Evolutionary conservation across 2,888 invertebrate genomes (phyloP).

Genomic region (Watsonalla cultraria): DNA sequence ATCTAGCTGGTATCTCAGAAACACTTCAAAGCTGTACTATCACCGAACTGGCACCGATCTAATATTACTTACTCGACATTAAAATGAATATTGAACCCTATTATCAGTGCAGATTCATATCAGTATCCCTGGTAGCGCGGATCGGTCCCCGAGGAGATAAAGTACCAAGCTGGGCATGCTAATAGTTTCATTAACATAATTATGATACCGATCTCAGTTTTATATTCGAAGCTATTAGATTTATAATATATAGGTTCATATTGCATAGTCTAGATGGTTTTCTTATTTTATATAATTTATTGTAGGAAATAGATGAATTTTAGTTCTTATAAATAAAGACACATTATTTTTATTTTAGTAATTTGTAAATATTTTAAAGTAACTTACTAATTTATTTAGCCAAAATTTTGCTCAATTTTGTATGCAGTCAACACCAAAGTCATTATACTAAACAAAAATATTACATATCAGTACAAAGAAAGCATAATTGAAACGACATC

Average conservation of each 20-base stretch:
- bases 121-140: not conserved
- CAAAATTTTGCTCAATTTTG: conserved; percentile 77
- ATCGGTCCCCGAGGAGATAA: not conserved
- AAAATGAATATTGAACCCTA: not conserved
- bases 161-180: not conserved
- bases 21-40: not conserved
- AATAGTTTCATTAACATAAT: conserved; percentile 41
- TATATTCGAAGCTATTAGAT: conserved; percentile 74
- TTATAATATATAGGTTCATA: conserved; percentile 43
- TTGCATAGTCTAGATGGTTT: conserved; percentile 35
- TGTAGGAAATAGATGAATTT: conserved; percentile 47
- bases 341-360: conserved; percentile 61
- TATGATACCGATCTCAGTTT: conserved; percentile 72
- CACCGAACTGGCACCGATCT: not conserved
- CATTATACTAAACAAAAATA: conserved; percentile 65
- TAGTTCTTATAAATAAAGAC: conserved; percentile 67
- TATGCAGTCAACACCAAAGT: conserved; percentile 77
- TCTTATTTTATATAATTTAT: conserved; percentile 56
- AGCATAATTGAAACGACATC: conserved; percentile 55
- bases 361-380: conserved; percentile 58
- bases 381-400: conserved; percentile 71
- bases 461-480: conserved; percentile 72
- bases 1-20: not conserved
- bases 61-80: not conserved
- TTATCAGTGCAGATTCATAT: not conserved